Conservation (phyloP, 2,888 invertebrate genomes). For the Atherix ibis region DNA sequence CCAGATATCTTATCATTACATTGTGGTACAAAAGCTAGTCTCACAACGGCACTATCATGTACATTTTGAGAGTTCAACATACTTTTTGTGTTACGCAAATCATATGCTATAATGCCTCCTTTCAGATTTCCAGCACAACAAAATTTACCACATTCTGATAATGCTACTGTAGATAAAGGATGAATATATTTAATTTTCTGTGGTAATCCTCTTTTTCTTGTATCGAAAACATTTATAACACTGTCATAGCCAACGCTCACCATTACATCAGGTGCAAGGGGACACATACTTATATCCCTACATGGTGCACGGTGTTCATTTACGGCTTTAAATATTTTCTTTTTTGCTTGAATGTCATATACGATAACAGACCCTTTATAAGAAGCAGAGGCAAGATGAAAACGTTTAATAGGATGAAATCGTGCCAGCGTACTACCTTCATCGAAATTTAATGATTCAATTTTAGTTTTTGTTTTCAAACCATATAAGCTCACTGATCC, state of each 20-base stretch:
- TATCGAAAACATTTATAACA: slow-evolving; percentile 28
- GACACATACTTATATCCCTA: slow-evolving; percentile 26
- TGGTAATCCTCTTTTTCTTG: slow-evolving; percentile 21
- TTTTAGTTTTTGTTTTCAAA: slow-evolving; percentile 24
- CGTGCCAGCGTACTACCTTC: slow-evolving; percentile 26
- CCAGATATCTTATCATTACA: slow-evolving; percentile 6
- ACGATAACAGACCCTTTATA: slow-evolving; percentile 25
- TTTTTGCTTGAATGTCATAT: slow-evolving; percentile 25
- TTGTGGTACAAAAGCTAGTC: slow-evolving; percentile 24
- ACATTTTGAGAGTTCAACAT: slow-evolving; percentile 19
- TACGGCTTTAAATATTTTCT: slow-evolving; percentile 19
- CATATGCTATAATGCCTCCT: slow-evolving; percentile 28
- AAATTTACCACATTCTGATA: slow-evolving; percentile 27
- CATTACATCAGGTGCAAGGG: slow-evolving; percentile 20
- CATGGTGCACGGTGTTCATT: slow-evolving; percentile 28
- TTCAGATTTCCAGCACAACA: slow-evolving; percentile 29
- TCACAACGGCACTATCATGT: slow-evolving; percentile 22
- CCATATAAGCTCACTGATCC: slow-evolving; percentile 27
- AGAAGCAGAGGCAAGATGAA: slow-evolving; percentile 24
- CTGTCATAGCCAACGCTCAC: slow-evolving; percentile 31
- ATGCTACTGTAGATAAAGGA: slow-evolving; percentile 25
- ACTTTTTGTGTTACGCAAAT: slow-evolving; percentile 21
- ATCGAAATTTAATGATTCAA: slow-evolving; percentile 23
- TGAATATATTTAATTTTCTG: slow-evolving; percentile 19
- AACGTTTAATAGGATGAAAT: slow-evolving; percentile 29